Percentiles rank a stretch among this genome's conserved stretches.
phyloP scores from a whole-genome alignment of 2,113 vertebrate species.

The Oenanthe oenanthe region DNA sequence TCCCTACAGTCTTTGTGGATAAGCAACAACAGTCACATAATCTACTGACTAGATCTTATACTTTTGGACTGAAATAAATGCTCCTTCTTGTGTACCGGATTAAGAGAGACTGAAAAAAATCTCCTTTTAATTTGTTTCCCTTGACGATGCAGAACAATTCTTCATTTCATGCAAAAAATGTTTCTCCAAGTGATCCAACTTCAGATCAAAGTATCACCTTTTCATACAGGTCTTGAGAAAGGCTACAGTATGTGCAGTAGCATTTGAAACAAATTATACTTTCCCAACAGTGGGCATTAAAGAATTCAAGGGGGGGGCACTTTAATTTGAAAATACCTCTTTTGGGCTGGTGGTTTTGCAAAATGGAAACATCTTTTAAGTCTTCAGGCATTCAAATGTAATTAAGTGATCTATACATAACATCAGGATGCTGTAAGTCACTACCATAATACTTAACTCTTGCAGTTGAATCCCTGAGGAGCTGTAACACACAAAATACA shows the following conservation, averaged over 20 bases:
- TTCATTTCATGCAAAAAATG: slow-evolving; percentile 24
- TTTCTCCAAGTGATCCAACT: slow-evolving; percentile 18
- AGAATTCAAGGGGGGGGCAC: not conserved
- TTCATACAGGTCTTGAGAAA: not conserved
- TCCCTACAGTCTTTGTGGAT: not conserved
- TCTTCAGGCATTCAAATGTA: not conserved
- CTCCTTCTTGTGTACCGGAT: slow-evolving; percentile 20
- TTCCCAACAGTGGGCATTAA: not conserved
- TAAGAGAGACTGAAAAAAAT: not conserved
- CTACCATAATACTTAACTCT: not conserved
- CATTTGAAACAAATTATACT: not conserved
- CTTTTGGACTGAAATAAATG: slow-evolving; percentile 33
- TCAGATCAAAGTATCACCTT: slow-evolving; percentile 37
- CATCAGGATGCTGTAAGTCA: not conserved
- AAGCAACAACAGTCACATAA: slow-evolving; percentile 16
- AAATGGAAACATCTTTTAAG: not conserved
- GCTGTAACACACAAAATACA: not conserved
- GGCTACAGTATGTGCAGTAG: not conserved
- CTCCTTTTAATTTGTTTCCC: not conserved
- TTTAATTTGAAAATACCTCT: not conserved
- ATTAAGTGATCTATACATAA: not conserved
- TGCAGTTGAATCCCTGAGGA: not conserved
- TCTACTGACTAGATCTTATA: slow-evolving; percentile 6
- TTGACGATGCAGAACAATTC: slow-evolving; percentile 24
- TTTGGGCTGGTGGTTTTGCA: not conserved